These are phyloP conservation scores for Montipora sp. DNA, from an alignment of 64 coral and sea anemone species.

Conservation along the genomic window DNA sequence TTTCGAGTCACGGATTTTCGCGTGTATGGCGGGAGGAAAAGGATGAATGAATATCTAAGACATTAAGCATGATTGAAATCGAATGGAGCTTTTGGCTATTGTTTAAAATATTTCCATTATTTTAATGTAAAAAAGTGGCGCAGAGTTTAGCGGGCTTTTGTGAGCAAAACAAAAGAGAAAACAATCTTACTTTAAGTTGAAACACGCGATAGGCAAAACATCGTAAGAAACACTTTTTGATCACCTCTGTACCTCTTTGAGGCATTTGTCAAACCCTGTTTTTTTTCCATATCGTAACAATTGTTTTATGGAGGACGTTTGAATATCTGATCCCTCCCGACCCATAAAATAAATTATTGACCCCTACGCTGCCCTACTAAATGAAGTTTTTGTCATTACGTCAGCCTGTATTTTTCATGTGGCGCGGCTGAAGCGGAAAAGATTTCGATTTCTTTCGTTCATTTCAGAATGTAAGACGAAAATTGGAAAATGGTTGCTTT, in stretches of 20 bases:
- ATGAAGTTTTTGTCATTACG: neutral
- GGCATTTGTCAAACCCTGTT: neutral
- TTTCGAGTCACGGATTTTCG: neutral
- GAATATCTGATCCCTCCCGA: neutral
- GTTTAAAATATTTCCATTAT: neutral
- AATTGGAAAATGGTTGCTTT: neutral
- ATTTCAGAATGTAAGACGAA: neutral
- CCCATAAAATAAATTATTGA: neutral
- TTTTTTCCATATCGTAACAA: neutral
- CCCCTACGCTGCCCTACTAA: neutral
- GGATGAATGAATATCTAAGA: neutral
- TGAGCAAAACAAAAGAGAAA: neutral
- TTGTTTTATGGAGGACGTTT: neutral
- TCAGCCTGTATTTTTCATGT: neutral
- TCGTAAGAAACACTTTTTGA: neutral
- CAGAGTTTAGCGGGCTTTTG: neutral
- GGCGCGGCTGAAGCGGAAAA: neutral
- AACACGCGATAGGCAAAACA: neutral
- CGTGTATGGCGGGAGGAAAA: neutral
- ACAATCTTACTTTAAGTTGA: neutral
- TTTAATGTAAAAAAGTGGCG: neutral
- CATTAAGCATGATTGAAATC: neutral
- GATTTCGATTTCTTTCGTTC: neutral
- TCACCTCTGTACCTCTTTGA: too few species aligned
- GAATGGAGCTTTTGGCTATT: neutral